These are phyloP conservation scores for Ceyx melanurus DNA, from an alignment of 2,113 vertebrate genomes.

Conservation along the genomic window DNA sequence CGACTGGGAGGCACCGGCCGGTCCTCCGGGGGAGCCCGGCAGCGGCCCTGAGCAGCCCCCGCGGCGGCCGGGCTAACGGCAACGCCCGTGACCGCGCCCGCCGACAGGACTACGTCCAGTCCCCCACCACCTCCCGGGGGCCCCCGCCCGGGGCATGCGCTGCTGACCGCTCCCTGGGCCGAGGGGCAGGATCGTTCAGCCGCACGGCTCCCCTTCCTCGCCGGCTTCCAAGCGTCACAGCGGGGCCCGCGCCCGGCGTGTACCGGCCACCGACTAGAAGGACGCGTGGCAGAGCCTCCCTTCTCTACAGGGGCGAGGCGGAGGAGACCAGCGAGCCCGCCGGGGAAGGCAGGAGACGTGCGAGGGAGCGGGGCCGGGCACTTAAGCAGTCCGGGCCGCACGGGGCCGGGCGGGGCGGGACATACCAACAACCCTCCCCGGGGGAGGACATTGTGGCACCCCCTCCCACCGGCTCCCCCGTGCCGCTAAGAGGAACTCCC, in stretches of 20 bases:
- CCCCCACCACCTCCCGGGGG: too few species aligned
- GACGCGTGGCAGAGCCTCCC: not conserved
- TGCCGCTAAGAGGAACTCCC: not conserved
- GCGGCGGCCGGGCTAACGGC: too few species aligned
- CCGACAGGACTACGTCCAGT: not conserved
- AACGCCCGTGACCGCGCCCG: not conserved
- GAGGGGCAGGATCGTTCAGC: not conserved
- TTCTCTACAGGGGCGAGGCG: not conserved
- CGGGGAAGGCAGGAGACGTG: fast-evolving
- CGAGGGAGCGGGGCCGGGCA: fast-evolving
- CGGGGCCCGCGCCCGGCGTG: not conserved
- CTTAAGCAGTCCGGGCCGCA: fast-evolving
- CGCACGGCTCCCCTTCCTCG: not conserved
- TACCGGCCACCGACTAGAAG: not conserved
- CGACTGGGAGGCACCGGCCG: too few species aligned
- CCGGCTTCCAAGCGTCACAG: not conserved
- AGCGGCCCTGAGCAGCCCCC: too few species aligned
- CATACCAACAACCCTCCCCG: constrained; percentile 3
- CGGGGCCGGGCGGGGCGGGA: not conserved
- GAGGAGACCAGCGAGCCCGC: too few species aligned
- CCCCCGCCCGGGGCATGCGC: too few species aligned
- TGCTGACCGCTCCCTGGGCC: not conserved
- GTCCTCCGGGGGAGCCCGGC: too few species aligned
- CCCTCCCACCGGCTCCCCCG: not conserved
- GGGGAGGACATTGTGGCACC: not conserved